Evolutionary conservation across 2,888 invertebrate species (phyloP).

Genomic region (Plutella xylostella): DNA sequence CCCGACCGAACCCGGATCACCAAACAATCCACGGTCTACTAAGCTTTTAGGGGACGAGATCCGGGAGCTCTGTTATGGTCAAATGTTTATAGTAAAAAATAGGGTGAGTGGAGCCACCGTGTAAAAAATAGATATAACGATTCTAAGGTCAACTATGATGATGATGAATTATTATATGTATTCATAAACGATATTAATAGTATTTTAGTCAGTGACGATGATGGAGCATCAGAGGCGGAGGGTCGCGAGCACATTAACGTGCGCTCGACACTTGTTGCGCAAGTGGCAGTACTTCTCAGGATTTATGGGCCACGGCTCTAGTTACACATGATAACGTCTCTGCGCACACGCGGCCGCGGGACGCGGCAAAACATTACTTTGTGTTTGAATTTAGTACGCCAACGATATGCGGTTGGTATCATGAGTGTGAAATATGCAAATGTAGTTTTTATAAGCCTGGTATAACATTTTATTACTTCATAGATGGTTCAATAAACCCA

Average conservation of each 20-base stretch:
- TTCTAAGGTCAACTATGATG: background rate
- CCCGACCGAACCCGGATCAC: conserved; percentile 50
- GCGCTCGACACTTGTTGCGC: conserved; percentile 55
- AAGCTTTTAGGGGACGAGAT: conserved; percentile 26
- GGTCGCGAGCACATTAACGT: conserved; percentile 2
- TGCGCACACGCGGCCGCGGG: conserved; percentile 34
- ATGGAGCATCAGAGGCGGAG: background rate
- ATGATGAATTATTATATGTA: no score
- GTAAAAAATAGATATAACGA: background rate
- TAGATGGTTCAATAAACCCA: no score
- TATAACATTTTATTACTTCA: no score
- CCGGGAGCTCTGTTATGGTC: background rate
- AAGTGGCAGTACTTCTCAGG: conserved; percentile 47
- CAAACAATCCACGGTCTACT: conserved; percentile 48
- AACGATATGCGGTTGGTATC: no score
- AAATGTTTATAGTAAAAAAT: background rate
- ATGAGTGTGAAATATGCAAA: no score
- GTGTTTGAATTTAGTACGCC: no score
- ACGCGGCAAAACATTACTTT: no score
- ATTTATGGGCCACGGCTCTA: conserved; percentile 53
- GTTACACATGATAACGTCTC: conserved; percentile 58
- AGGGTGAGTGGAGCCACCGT: background rate
- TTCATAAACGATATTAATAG: conserved; percentile 5
- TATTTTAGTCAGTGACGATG: conserved; percentile 6
- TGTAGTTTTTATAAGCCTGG: no score